These are phyloP conservation scores for Vimba vimba DNA, from an alignment of 2,113 vertebrate species.

Conservation along the genomic window DNA sequence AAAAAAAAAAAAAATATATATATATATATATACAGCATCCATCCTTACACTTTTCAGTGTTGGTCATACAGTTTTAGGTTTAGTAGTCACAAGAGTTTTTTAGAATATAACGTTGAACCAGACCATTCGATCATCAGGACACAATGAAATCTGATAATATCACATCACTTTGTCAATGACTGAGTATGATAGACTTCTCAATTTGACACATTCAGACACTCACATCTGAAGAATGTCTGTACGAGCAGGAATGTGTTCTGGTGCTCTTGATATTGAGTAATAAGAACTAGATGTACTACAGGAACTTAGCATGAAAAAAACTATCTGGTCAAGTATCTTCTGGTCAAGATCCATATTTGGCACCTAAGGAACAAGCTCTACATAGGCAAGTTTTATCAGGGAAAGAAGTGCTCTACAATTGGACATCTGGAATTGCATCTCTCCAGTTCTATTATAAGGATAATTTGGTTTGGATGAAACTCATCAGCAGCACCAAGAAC, in stretches of 20 bases:
- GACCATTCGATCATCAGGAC: constrained; percentile 19
- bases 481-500: background rate
- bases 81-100: background rate
- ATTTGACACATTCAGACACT: constrained; percentile 31
- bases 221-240: constrained; percentile 37
- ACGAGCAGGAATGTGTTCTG: background rate
- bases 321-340: constrained; percentile 43
- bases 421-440: background rate
- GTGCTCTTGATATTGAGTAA: background rate
- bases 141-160: constrained; percentile 19
- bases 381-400: no score
- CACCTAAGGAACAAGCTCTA: background rate
- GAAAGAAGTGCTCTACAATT: background rate
- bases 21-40: background rate
- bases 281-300: constrained; percentile 23
- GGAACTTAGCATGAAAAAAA: constrained; percentile 21
- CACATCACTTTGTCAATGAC: constrained; percentile 20
- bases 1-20: no score
- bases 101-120: background rate
- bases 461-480: background rate
- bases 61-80: background rate
- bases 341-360: constrained; percentile 27
- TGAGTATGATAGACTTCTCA: background rate
- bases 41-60: background rate
- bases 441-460: background rate